Conservation (phyloP, 2,797 vertebrate genomes). For the Mus minutoides region DNA sequence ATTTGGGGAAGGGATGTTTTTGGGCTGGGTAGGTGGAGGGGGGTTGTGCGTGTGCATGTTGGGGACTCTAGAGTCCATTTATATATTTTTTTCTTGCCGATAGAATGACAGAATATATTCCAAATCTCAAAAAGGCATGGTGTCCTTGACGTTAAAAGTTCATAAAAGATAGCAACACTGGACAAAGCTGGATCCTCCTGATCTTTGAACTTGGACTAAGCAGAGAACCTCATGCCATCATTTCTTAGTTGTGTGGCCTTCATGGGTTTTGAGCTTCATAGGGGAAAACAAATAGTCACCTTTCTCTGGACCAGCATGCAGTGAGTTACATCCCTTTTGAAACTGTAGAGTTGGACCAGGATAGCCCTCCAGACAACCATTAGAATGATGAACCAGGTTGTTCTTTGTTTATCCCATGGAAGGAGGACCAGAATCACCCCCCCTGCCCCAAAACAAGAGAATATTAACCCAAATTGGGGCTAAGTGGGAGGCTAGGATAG, state of each 20-base stretch:
- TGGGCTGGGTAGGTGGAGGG: too few species aligned
- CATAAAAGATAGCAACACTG: not conserved
- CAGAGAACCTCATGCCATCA: not conserved
- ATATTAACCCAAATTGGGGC: not conserved
- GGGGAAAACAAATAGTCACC: not conserved
- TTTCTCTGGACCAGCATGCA: not conserved
- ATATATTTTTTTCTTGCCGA: not conserved
- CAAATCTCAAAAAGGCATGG: not conserved
- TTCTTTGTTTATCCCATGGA: not conserved
- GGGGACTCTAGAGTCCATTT: not conserved
- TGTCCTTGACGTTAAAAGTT: not conserved
- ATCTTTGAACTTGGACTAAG: not conserved
- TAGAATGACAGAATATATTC: not conserved
- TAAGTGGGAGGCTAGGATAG: too few species aligned
- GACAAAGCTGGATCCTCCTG: not conserved
- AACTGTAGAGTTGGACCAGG: not conserved
- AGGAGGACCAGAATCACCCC: not conserved
- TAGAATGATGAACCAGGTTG: not conserved
- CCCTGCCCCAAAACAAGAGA: not conserved
- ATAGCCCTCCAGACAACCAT: not conserved
- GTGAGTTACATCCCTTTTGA: not conserved
- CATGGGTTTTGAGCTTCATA: not conserved
- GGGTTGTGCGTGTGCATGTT: accelerated
- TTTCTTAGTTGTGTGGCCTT: not conserved
- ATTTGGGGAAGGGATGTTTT: not conserved